These are phyloP conservation scores for Sebastes alutus DNA, from an alignment of 2,797 vertebrate species.

Conservation along the genomic window DNA sequence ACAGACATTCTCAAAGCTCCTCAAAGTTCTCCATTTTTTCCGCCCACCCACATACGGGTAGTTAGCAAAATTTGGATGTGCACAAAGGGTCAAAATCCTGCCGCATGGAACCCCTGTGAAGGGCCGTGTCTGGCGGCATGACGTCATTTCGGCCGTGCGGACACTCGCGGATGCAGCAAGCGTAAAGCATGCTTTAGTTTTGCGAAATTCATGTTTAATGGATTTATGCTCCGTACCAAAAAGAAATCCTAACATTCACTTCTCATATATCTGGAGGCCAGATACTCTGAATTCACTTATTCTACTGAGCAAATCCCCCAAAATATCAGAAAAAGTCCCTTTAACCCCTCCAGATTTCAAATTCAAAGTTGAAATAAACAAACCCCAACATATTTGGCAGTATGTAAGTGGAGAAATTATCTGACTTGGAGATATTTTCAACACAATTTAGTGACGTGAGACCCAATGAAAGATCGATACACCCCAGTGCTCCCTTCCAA, in stretches of 20 bases:
- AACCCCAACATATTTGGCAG: not conserved
- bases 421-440: not conserved
- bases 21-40: too few relatives aligned
- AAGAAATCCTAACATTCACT: not conserved
- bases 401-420: not conserved
- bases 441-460: not conserved
- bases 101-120: too few relatives aligned
- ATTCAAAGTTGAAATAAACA: not conserved
- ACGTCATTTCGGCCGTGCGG: too few relatives aligned
- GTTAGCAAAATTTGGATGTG: too few relatives aligned
- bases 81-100: too few relatives aligned
- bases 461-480: constrained; percentile 1
- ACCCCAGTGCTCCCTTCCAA: not conserved
- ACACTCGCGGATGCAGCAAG: too few relatives aligned
- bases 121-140: too few relatives aligned
- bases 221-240: not conserved
- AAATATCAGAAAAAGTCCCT: not conserved
- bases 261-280: not conserved
- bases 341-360: not conserved
- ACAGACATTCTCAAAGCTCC: too few relatives aligned
- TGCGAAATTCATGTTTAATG: not conserved
- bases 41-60: rapidly evolving
- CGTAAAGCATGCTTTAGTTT: not conserved
- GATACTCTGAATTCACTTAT: not conserved
- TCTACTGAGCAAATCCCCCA: not conserved